Percentiles rank a stretch among this genome's conserved stretches.
phyloP scores from a whole-genome alignment of 2,113 vertebrate genomes.

The Mobula birostris region DNA sequence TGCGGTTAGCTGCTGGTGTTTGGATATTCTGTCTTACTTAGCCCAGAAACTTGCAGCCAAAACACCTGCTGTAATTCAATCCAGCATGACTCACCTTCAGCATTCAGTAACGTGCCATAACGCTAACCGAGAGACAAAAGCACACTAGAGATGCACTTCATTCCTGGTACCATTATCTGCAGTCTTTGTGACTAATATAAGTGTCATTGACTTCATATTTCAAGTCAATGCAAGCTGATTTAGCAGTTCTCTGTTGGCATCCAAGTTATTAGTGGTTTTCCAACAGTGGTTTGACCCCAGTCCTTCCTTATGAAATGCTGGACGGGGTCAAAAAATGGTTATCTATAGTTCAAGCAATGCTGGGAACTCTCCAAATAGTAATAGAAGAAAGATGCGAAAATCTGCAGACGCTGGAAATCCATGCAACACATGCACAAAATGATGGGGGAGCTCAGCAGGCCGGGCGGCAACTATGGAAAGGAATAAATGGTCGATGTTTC shows the following conservation, averaged over 20 bases:
- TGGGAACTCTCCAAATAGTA: neutral
- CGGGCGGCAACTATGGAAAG: too few relatives aligned
- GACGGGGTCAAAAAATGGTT: neutral
- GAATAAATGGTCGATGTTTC: too few relatives aligned
- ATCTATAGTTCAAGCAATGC: neutral
- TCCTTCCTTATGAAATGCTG: neutral
- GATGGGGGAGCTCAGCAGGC: too few relatives aligned
- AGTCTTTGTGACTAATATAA: too few relatives aligned
- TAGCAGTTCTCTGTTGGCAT: neutral
- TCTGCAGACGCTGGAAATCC: too few relatives aligned
- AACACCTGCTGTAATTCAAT: slow-evolving; percentile 7
- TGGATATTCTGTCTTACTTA: slow-evolving; percentile 7
- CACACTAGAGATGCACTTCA: neutral
- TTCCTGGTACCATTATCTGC: neutral
- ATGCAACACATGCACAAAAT: too few relatives aligned
- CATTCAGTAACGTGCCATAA: neutral
- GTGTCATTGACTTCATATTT: neutral
- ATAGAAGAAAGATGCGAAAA: too few relatives aligned
- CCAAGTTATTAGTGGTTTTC: too few relatives aligned
- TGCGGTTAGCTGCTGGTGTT: neutral
- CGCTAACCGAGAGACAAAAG: neutral
- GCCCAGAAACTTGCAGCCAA: slow-evolving; percentile 12
- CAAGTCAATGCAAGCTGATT: neutral
- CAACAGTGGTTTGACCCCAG: neutral
- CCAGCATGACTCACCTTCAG: slow-evolving; percentile 10